Evolutionary conservation across 1,140 invertebrate genomes (phyloP), one percentile per base, ranked within the genome.

Genomic region (Colletes gigas): DNA sequence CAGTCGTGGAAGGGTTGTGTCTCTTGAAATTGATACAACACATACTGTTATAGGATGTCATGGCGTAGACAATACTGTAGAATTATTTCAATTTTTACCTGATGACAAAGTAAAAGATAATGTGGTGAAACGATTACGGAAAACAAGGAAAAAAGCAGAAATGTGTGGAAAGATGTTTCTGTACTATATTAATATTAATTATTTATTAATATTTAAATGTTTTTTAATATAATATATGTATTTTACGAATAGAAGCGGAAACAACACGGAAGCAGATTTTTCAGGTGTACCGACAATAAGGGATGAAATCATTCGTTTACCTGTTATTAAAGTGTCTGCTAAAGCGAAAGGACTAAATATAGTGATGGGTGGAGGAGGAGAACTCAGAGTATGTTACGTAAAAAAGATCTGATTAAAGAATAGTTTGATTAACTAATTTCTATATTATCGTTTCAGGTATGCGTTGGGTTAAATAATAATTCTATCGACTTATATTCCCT

Each of bases 11-110:
- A 94, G 97, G 85, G 95, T 97, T 6, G 94, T 96, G 3, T 95
- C 95, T 5, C 92, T 98, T 78, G 91, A 93, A 15, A 93, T 94
- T 54, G 97, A 98, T 91, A 89, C 92, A 9, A 95, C 95, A 65
- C 94, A 96, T 81, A 94, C 94, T 85, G 89, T 98, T 19, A 88
- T 99, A 0, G 95, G 95, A 10, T 98, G 97, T 93, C 96, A 98
- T 92, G 98, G 98, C 6, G 96, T 94, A 41, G 97, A 98, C 86
- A 95, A 95, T 79, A 92, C 94, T 12, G 92, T 99, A 14, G 98
- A 99, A 93, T 91, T 98, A 52, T 99, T 98, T 91, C 93, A 95
- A 66, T 95, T 99, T 81, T 95, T 96, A 84, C 93, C 95, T 1
- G 95, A 97, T 17, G 96, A 96, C 59, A 96, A 98, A 91, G 95